Evolutionary conservation across 2,113 vertebrate genomes (phyloP).

Genomic region (Calidris pugnax): DNA sequence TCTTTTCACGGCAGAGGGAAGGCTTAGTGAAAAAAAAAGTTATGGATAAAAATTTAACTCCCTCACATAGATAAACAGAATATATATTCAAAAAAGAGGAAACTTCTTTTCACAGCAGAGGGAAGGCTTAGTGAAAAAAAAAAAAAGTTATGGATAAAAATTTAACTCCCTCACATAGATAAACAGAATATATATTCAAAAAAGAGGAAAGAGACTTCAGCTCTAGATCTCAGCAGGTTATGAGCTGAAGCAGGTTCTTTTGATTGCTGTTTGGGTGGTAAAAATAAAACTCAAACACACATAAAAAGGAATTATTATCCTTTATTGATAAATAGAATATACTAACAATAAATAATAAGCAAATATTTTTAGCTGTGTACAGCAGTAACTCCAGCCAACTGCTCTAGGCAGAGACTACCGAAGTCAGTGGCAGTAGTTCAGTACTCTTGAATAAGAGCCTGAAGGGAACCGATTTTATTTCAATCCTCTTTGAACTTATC

Average conservation of each 20-base stretch:
- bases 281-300: neutral
- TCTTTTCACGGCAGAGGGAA: conserved; percentile 3
- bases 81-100: neutral
- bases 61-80: neutral
- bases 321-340: neutral
- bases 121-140: no score
- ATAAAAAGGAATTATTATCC: neutral
- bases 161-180: neutral
- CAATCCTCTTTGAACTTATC: neutral
- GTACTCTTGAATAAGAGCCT: neutral
- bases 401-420: neutral
- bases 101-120: no score
- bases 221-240: neutral
- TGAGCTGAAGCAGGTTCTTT: neutral
- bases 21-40: neutral
- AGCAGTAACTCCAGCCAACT: neutral
- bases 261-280: neutral
- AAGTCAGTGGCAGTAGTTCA: neutral
- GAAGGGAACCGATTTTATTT: neutral
- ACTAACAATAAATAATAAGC: neutral
- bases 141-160: neutral
- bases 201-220: neutral
- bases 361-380: neutral
- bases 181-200: neutral
- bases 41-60: neutral